These are phyloP conservation scores for Siniperca knerii DNA, from an alignment of 2,113 vertebrate genomes.

Conservation along the genomic window DNA sequence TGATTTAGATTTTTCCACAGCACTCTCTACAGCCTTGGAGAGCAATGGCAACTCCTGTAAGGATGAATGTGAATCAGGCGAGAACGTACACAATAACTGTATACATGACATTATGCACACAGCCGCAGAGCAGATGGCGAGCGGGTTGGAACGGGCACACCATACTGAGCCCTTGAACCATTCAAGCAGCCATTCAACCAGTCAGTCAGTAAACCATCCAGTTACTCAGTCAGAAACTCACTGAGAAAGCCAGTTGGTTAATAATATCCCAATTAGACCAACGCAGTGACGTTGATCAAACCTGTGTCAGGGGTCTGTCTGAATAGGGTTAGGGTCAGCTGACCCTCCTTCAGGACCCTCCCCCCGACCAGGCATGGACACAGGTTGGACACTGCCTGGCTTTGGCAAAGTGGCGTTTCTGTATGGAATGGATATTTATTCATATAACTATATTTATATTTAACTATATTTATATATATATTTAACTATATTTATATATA, in stretches of 20 bases:
- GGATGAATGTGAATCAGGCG: neutral
- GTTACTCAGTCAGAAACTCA: neutral
- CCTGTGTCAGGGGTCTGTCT: neutral
- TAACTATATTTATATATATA: too few relatives aligned
- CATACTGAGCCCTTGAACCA: too few relatives aligned
- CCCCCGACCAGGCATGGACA: neutral
- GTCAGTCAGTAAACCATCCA: too few relatives aligned
- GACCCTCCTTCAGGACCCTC: neutral
- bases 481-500: too few relatives aligned
- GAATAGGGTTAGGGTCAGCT: too few relatives aligned
- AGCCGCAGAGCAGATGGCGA: too few relatives aligned
- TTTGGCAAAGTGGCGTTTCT: neutral
- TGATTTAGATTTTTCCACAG: neutral
- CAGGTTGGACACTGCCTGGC: neutral
- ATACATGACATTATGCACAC: too few relatives aligned
- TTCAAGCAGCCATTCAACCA: too few relatives aligned
- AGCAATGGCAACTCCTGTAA: neutral
- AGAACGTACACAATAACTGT: too few relatives aligned
- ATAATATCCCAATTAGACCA: neutral
- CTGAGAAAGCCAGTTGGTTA: neutral
- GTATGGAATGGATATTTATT: neutral
- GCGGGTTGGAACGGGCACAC: too few relatives aligned
- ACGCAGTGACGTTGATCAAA: neutral
- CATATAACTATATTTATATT: neutral
- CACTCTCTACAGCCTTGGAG: neutral